phyloP scores from a whole-genome alignment of 2,113 vertebrate genomes.

The Charina bottae region DNA sequence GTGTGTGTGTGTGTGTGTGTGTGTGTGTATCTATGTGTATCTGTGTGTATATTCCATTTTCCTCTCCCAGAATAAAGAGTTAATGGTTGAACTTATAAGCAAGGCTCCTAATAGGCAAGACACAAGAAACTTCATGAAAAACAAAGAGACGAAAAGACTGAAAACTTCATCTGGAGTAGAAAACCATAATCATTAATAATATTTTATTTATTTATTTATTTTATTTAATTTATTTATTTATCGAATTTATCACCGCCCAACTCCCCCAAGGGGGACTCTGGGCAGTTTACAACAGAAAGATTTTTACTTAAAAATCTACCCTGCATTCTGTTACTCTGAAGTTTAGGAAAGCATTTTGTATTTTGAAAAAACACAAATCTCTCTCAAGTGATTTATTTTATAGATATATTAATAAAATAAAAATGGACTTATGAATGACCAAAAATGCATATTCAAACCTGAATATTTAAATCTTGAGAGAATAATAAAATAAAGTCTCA shows the following conservation, averaged over 20 bases:
- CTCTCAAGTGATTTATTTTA: neutral
- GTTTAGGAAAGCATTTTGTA: neutral
- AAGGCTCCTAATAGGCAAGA: neutral
- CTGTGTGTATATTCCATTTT: slow-evolving; percentile 24
- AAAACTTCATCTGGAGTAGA: slow-evolving; percentile 6
- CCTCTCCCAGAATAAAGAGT: slow-evolving; percentile 22
- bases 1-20: too few relatives aligned
- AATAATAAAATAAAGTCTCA: neutral
- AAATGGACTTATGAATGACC: neutral
- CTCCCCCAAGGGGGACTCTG: too few relatives aligned
- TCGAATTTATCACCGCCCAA: too few relatives aligned
- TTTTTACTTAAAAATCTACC: neutral
- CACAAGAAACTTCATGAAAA: neutral
- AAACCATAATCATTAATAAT: neutral
- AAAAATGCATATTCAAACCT: neutral
- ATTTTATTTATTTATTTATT: too few relatives aligned
- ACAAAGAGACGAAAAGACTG: neutral
- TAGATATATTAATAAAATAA: slow-evolving; percentile 13
- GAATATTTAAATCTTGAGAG: neutral
- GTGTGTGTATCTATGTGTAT: neutral
- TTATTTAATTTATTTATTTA: too few relatives aligned
- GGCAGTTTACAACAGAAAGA: too few relatives aligned
- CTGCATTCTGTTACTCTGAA: neutral
- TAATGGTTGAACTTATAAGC: slow-evolving; percentile 6
- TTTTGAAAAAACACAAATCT: neutral